Base-by-base conservation (phyloP, 2,113 vertebrate genomes). In the Chionis minor region DNA sequence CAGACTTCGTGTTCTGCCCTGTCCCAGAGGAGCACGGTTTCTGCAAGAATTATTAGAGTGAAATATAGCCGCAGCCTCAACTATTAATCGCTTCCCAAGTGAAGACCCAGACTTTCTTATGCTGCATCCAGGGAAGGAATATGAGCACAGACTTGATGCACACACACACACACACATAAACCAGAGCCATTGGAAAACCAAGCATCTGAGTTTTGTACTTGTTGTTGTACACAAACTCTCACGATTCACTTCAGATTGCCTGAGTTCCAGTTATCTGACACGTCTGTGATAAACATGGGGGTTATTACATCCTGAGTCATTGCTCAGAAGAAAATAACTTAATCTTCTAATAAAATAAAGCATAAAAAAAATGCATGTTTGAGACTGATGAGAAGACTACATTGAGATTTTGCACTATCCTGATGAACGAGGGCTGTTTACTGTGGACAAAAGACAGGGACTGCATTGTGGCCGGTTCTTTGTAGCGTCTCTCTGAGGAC, bases 281-380 rank as follows among this genome's bases (percentile, higher is more conserved):
- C 45, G 73, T 9, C 81, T 91, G 70, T 62, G 62, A 94, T 90
- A 93, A 95, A 90, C 51, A 66, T 1, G 3, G 16, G 10, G 17
- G n/a, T 89, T 94, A 66, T 83, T 95, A 96, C 12, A 12, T 38
- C 55, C 67, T 54, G 42, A 92, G 40, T 86, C 71, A 66, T 65
- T 77, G 79, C 83, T 54, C 85, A 92, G 79, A 83, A 83, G 49
- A 90, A 87, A 90, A 69, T 72, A 90, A 93, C n/a, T 81, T 92
- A 67, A 87, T 72, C 55, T 90, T 54, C 42, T 88, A 70, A 81
- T 63, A 95, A 93, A 94, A 38, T 62, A 81, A 90, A 93, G 33
- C 21, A 52, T 49, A 9, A 42, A 62, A 33, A 52, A 89, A 62
- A 35, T 23, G 17, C 45, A 63, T 81, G 95, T 92, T 86, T 62